These are phyloP conservation scores for Eupithecia vulgata DNA, from an alignment of 2,888 invertebrate species.

Conservation along the genomic window DNA sequence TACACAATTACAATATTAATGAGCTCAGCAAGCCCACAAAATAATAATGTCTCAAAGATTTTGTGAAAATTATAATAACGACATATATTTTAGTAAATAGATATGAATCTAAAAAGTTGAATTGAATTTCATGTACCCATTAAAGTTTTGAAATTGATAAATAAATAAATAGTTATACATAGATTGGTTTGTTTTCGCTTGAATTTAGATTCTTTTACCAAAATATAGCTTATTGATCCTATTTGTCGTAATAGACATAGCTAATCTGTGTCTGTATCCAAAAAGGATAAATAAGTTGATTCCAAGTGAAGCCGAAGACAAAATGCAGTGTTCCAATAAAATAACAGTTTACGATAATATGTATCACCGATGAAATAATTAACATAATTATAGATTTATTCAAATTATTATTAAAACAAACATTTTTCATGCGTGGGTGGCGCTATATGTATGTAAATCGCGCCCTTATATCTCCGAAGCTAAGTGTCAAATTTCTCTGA, in stretches of 20 bases:
- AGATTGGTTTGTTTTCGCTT: background rate
- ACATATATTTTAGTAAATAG: background rate
- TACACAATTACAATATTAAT: conserved; percentile 1
- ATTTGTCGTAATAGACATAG: too few relatives aligned
- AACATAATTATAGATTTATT: conserved; percentile 77
- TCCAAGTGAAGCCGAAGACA: background rate
- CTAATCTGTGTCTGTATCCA: background rate
- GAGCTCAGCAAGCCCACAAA: background rate
- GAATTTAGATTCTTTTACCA: background rate
- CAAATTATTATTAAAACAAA: conserved; percentile 64
- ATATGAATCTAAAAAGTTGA: background rate
- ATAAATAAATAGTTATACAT: background rate
- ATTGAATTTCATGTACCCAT: background rate
- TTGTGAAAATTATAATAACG: background rate
- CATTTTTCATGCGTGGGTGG: conserved; percentile 60
- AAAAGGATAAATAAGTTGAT: background rate
- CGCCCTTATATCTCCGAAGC: conserved; percentile 50
- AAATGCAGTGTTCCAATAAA: conserved; percentile 9
- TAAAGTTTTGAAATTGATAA: background rate
- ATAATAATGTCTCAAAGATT: background rate
- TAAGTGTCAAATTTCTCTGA: conserved; percentile 55
- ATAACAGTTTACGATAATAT: conserved; percentile 45
- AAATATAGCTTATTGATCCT: background rate
- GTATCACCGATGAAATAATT: conserved; percentile 45
- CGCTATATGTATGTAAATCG: conserved; percentile 51